Conservation (phyloP, 1,140 invertebrate species). For the Brachionus calyciflorus region DNA sequence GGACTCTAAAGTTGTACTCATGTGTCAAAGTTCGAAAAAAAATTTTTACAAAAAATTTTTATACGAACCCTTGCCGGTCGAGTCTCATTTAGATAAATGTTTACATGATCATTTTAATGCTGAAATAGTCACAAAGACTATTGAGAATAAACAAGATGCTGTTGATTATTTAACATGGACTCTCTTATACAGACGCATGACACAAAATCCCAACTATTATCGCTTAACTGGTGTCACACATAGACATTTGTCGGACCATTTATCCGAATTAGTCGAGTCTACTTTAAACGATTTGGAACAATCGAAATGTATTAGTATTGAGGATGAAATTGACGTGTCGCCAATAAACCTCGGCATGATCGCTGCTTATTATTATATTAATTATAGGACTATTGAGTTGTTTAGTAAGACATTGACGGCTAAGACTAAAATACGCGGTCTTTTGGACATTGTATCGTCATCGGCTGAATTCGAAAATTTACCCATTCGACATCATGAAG, state of each 20-base stretch:
- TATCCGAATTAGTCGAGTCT: constrained; percentile 95
- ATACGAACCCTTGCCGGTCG: constrained; percentile 94
- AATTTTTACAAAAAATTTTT: constrained; percentile 98
- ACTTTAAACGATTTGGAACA: constrained; percentile 92
- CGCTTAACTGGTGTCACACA: constrained; percentile 91
- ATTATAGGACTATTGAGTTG: constrained; percentile 97
- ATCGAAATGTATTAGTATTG: constrained; percentile 94
- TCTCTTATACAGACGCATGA: constrained; percentile 90
- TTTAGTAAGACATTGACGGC: constrained; percentile 93
- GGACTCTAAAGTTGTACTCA: constrained; percentile 85
- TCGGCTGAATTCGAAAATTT: constrained; percentile 94
- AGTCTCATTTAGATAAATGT: constrained; percentile 91
- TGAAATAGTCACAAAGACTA: constrained; percentile 98
- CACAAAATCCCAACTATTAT: constrained; percentile 99
- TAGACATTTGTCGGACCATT: constrained; percentile 91
- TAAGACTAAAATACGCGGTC: constrained; percentile 93
- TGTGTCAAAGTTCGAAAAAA: constrained; percentile 96
- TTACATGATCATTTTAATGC: constrained; percentile 99
- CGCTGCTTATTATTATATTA: constrained; percentile 99
- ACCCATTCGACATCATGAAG: constrained; percentile 90
- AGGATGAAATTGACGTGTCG: constrained; percentile 94
- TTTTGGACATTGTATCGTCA: constrained; percentile 95
- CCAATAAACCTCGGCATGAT: constrained; percentile 99
- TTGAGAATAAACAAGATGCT: constrained; percentile 99
- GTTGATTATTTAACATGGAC: constrained; percentile 99